These are phyloP conservation scores for Eupithecia vulgata DNA, from an alignment of 2,888 invertebrate genomes.

Conservation along the genomic window DNA sequence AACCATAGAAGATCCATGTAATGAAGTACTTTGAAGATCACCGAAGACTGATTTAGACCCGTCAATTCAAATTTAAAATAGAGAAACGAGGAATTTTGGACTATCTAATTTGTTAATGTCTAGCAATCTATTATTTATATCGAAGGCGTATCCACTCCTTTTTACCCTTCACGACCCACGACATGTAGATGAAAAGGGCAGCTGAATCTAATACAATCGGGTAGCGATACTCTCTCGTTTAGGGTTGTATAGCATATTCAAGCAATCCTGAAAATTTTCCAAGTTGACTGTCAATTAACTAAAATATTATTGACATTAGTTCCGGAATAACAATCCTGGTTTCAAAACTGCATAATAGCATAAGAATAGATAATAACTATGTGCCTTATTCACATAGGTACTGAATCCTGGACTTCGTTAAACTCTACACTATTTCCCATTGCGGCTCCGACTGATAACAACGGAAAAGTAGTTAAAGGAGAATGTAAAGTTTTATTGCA, in stretches of 20 bases:
- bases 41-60: background rate
- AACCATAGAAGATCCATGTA: background rate
- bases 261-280: background rate
- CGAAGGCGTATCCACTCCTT: slow-evolving; percentile 67
- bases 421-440: slow-evolving; percentile 21
- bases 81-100: background rate
- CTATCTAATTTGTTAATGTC: background rate
- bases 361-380: no score
- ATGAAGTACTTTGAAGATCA: background rate
- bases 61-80: background rate
- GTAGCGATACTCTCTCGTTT: slow-evolving; percentile 75
- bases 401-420: slow-evolving; percentile 2
- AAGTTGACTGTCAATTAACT: background rate
- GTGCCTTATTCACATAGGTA: background rate
- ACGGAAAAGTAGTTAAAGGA: slow-evolving; percentile 78
- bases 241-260: slow-evolving; percentile 62
- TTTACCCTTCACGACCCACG: slow-evolving; percentile 73
- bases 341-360: background rate
- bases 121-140: background rate
- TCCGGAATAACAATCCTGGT: background rate
- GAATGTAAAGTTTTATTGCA: slow-evolving; percentile 81
- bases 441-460: slow-evolving; percentile 65
- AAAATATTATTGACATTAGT: background rate
- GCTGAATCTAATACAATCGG: slow-evolving; percentile 84
- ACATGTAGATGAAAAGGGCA: slow-evolving; percentile 84